Base-by-base conservation (phyloP, 2,797 vertebrate species). In the Sebastes hubbsi region DNA sequence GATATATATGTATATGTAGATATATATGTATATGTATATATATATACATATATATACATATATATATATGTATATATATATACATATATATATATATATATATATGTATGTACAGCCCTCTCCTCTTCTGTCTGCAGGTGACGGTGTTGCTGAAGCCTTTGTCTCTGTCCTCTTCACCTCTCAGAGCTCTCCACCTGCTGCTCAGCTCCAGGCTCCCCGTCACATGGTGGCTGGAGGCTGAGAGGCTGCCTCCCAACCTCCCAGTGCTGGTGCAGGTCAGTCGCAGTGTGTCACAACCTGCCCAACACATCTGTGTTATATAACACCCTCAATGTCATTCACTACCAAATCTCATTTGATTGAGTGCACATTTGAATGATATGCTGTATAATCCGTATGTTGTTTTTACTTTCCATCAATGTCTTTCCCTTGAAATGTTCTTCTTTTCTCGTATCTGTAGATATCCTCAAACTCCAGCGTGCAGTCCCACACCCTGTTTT, bases 141-240 rank as follows among this genome's bases (percentile, higher is more conserved):
- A 93, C 88, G 0, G 92, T 96, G 65, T 24, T 95, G 72, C 80
- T 96, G 84, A 93, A 86, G 72, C 93, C 93, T n/a, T 32, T 95
- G 78, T 89, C 82, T 58, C 65, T 25, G 30, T 60, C 87, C 20
- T 34, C 52, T 1, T 78, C 91, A 2, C 66, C 84, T 20, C 56
- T 76, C 11, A 87, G 92, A 52, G 14, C 78, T 0, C 62, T 95
- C 74, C 90, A 93, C 77, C 91, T 96, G 63, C 88, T 96, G 79
- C 93, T 97, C 63, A 95, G 93, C 88, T 96, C 95, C 83, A 92
- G 86, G 65, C 72, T 83, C 4, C 88, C 93, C 0, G 61, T 95
- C 78, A 67, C 13, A 68, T 96, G 96, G 96, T 66, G 77, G 63
- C 77, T 96, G 77, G 89, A 96, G 83, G 86, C 83, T 0, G 90